These are phyloP conservation scores for Eurytemora carolleeae DNA, from an alignment of 1,140 invertebrate genomes.

Conservation along the genomic window DNA sequence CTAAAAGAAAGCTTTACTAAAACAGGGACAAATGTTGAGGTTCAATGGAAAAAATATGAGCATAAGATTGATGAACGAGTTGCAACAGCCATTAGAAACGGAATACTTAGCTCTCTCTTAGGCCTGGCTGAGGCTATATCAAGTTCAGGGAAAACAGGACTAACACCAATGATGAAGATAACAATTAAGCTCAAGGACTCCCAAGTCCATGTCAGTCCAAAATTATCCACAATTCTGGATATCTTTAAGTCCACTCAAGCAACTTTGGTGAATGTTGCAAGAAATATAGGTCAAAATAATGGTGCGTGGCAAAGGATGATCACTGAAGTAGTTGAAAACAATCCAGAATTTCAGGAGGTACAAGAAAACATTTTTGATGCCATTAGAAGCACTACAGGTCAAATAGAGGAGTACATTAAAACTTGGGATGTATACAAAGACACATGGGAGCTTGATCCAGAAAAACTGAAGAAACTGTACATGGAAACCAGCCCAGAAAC, in stretches of 20 bases:
- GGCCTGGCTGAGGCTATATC: background rate
- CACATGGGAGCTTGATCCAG: background rate
- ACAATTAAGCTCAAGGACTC: background rate
- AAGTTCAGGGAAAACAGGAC: background rate
- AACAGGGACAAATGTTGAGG: background rate
- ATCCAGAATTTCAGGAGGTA: background rate
- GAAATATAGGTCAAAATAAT: background rate
- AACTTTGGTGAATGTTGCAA: background rate
- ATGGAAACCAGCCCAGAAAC: background rate
- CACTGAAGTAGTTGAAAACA: background rate
- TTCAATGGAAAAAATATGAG: background rate
- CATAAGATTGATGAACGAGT: background rate
- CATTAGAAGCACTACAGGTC: background rate
- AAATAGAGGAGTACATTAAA: background rate
- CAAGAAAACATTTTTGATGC: background rate
- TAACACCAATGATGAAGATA: background rate
- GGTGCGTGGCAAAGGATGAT: background rate
- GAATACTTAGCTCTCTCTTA: background rate
- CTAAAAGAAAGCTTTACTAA: background rate
- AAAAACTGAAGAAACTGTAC: background rate
- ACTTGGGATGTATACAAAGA: background rate
- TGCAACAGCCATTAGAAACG: background rate
- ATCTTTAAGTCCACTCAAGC: background rate
- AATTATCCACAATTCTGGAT: background rate
- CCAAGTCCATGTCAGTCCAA: background rate